phyloP scores from a whole-genome alignment of 2,113 vertebrate species.

The Amblyopsis rosae region DNA sequence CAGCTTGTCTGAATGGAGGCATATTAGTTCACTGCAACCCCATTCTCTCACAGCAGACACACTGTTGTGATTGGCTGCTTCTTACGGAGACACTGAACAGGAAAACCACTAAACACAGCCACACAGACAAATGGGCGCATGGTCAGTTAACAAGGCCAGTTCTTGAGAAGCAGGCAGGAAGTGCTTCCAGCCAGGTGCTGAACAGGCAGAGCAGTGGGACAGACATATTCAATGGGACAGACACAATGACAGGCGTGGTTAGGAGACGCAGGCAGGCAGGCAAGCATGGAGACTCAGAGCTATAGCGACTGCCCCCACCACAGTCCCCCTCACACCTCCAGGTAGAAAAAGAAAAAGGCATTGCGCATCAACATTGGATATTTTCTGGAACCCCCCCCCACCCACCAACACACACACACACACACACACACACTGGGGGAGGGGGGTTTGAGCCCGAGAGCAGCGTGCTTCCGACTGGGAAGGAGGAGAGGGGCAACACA shows the following conservation, averaged over 20 bases:
- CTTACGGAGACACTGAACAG: background rate
- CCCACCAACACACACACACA: background rate
- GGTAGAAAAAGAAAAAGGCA: slow-evolving; percentile 38
- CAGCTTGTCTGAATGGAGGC: background rate
- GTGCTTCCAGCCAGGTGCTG: slow-evolving; percentile 49
- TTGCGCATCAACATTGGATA: slow-evolving; percentile 50
- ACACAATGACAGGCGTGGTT: slow-evolving; percentile 46
- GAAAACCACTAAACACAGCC: slow-evolving; percentile 33
- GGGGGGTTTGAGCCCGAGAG: slow-evolving; percentile 45
- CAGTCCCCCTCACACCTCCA: slow-evolving; percentile 58
- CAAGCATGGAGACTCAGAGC: slow-evolving; percentile 70
- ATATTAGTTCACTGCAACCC: background rate
- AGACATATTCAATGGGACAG: slow-evolving; percentile 10
- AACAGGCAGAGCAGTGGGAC: slow-evolving; percentile 61
- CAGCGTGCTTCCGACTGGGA: slow-evolving; percentile 51
- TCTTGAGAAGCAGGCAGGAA: slow-evolving; percentile 48
- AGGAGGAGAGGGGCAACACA: slow-evolving; percentile 53
- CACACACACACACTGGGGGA: no score
- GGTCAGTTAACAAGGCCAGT: slow-evolving; percentile 31
- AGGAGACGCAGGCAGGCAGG: slow-evolving; percentile 50
- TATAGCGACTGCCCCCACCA: slow-evolving; percentile 55
- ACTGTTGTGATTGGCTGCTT: background rate
- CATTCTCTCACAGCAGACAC: slow-evolving; percentile 2
- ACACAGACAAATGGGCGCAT: slow-evolving; percentile 33
- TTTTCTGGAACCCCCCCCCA: slow-evolving; percentile 47